Base-by-base conservation (phyloP, 2,888 invertebrate species). In the Erebia aethiops region DNA sequence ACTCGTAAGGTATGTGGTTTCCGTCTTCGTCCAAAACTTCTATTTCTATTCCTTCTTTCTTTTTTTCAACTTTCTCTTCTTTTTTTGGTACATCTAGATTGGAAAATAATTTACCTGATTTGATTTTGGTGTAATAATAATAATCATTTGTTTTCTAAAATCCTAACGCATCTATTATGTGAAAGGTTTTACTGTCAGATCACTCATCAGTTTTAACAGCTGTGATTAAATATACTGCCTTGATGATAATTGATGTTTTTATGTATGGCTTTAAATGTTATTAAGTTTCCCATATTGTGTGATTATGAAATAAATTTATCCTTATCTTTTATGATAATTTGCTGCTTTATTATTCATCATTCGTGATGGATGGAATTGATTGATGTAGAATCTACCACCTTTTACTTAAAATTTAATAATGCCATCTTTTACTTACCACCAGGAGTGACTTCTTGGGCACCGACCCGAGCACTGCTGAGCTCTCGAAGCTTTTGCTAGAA, bases 11-110 rank as follows among this genome's bases (percentile, higher is more conserved):
- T 10, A 88, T 76, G 52, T 81, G 76, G 0, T 79, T 75, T 0
- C 79, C 83, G 0, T 90, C 82, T 80, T 91, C 91, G 71, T 90
- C 83, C 35, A 67, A 81, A 0, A 90, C 85, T 5, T 78, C 41
- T 61, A 91, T 87, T 13, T 84, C 78, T 0, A 87, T 41, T 7
- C 69, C 78, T 21, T 81, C 80, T 63, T 80, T 82, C 60, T 80
- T 81, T 67, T 79, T 75, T 35, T 77, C 78, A 7, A 51, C 41
- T 74, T 77, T 77, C 21, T 78, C 77, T 71, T 83, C 83, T 71
- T 78, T 80, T 0, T 79, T 78, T 8, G 72, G 56, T 69, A 41
- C 64, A 70, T 76, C 77, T 78, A 73, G 9, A 69, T 74, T 46
- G 21, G 18, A 41, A 43, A 21, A 66, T 16, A 52, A 62, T 43